Evolutionary conservation across 2,113 vertebrate species (phyloP).

Genomic region (Zosterops japonicus): DNA sequence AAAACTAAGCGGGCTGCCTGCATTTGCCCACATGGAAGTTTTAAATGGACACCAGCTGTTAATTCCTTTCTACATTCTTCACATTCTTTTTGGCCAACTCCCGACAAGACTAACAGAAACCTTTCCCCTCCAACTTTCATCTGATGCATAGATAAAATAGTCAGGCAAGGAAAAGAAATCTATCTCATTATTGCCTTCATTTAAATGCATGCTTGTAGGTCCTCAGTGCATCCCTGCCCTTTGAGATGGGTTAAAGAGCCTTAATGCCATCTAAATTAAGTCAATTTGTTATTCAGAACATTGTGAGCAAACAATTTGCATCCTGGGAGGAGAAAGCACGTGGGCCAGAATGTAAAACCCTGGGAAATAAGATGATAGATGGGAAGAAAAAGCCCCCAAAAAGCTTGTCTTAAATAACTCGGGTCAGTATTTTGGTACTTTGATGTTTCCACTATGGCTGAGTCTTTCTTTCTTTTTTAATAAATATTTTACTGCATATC

Average conservation of each 20-base stretch:
- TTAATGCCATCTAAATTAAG: conserved; percentile 42
- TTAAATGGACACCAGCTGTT: conserved; percentile 59
- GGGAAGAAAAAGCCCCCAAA: neutral
- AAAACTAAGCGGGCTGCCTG: neutral
- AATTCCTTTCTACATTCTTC: conserved; percentile 49
- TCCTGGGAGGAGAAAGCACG: neutral
- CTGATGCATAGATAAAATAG: conserved; percentile 43
- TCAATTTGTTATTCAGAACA: neutral
- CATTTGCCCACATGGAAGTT: neutral
- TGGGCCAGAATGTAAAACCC: neutral
- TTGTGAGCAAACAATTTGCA: conserved; percentile 25
- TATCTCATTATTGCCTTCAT: neutral
- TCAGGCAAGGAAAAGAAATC: conserved; percentile 29
- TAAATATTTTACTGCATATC: neutral
- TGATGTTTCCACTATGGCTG: neutral
- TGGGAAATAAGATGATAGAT: conserved; percentile 22
- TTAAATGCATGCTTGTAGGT: conserved; percentile 4
- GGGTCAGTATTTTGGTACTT: neutral
- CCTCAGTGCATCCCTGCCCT: neutral
- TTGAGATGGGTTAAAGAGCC: neutral
- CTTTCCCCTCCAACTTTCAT: conserved; percentile 43
- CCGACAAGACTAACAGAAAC: conserved; percentile 45
- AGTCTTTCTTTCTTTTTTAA: neutral
- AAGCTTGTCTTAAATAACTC: neutral
- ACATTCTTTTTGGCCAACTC: conserved; percentile 48